These are phyloP conservation scores for Emydura subglobosa DNA, from an alignment of 2,113 vertebrate species.

Conservation along the genomic window DNA sequence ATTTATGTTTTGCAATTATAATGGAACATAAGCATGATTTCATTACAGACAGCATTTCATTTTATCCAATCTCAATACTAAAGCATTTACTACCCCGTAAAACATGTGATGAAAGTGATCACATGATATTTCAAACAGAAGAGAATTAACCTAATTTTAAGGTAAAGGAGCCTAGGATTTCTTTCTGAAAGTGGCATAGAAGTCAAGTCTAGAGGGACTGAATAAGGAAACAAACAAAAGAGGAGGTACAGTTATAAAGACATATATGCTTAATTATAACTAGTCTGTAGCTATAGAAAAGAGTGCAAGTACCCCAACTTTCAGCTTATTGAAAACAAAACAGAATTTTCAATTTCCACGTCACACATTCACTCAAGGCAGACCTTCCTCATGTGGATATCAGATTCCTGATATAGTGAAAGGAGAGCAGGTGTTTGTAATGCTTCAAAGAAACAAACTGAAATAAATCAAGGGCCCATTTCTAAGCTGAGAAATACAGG, in stretches of 20 bases:
- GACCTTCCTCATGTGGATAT: neutral
- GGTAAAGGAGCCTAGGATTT: neutral
- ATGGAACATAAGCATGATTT: constrained; percentile 21
- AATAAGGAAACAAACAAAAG: neutral
- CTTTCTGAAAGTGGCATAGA: constrained; percentile 18
- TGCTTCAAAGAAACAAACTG: neutral
- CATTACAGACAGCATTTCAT: constrained; percentile 43
- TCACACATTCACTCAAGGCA: neutral
- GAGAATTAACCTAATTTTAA: constrained; percentile 42
- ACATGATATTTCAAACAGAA: constrained; percentile 35
- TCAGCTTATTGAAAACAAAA: constrained; percentile 14
- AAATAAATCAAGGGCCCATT: neutral
- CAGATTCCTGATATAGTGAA: constrained; percentile 12
- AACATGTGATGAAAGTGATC: constrained; percentile 22
- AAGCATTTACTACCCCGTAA: constrained; percentile 28
- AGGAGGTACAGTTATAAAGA: neutral
- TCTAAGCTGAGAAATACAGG: neutral
- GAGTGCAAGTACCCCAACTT: neutral
- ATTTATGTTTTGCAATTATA: constrained; percentile 33
- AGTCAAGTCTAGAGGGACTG: neutral
- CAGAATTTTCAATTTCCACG: constrained; percentile 7
- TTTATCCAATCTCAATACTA: constrained; percentile 47
- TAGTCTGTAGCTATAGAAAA: neutral
- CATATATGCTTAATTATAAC: neutral
- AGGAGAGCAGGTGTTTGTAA: neutral